Evolutionary conservation across 2,113 vertebrate genomes (phyloP).

Genomic region (Morone saxatilis): DNA sequence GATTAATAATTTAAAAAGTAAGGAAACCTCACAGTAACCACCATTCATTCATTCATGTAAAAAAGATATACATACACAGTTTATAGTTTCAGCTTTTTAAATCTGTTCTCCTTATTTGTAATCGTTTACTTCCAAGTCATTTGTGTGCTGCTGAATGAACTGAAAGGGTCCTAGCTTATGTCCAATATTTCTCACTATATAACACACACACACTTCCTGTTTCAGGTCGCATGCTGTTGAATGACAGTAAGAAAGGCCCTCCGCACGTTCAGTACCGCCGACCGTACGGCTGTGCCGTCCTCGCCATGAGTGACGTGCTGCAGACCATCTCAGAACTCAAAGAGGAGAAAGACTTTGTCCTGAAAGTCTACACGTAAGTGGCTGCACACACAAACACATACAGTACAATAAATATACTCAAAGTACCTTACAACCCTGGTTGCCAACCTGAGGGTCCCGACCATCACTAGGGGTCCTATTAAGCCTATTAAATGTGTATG

Average conservation of each 20-base stretch:
- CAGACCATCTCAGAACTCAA: slow-evolving; percentile 95
- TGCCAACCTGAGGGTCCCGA: too few species aligned
- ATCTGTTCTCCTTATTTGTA: too few species aligned
- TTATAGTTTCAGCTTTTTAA: too few species aligned
- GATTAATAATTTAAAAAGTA: not conserved
- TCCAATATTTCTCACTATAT: not conserved
- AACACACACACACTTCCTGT: not conserved
- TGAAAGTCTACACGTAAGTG: slow-evolving; percentile 98
- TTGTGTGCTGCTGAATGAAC: too few species aligned
- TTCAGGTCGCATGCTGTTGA: slow-evolving; percentile 94
- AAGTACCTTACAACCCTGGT: too few species aligned
- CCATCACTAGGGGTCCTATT: too few species aligned
- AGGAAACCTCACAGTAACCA: not conserved
- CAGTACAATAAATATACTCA: not conserved
- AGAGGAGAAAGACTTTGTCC: slow-evolving; percentile 98
- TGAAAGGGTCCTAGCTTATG: not conserved
- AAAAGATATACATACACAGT: too few species aligned
- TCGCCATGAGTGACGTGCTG: slow-evolving; percentile 94
- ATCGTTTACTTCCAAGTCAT: too few species aligned
- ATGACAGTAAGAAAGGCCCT: slow-evolving; percentile 96
- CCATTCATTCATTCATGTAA: too few species aligned
- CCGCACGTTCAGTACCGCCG: slow-evolving; percentile 93
- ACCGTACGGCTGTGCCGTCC: slow-evolving; percentile 94
- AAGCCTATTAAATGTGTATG: too few species aligned
- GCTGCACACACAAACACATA: not conserved